Conservation (phyloP, 2,888 invertebrate genomes). For the Drosophila colorata region DNA sequence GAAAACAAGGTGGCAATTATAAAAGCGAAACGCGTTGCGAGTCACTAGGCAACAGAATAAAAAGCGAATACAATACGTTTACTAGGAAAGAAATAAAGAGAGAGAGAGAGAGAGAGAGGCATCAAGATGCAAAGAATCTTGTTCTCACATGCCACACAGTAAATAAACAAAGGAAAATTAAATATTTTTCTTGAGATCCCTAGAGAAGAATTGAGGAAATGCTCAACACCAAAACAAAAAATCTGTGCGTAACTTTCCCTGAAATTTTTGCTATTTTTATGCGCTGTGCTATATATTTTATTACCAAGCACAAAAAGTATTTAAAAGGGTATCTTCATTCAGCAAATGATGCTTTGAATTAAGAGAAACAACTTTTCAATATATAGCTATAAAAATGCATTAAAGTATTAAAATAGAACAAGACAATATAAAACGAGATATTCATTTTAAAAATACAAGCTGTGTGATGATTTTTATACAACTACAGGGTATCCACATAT, state of each 20-base stretch:
- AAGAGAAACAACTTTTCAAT: too few species aligned
- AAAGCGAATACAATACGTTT: constrained; percentile 8
- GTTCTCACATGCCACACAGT: constrained; percentile 39
- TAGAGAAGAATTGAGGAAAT: constrained; percentile 17
- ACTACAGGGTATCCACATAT: constrained; percentile 17
- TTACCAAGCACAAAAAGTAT: constrained; percentile 1
- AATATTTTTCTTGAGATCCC: constrained; percentile 35
- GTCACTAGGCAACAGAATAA: constrained; percentile 34
- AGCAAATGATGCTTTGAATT: too few species aligned
- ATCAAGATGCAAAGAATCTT: constrained; percentile 17
- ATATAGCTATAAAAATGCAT: too few species aligned
- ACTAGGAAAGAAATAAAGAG: constrained; percentile 10
- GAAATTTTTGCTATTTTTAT: constrained; percentile 53
- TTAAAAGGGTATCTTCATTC: background rate
- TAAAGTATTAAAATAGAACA: background rate
- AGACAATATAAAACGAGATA: background rate
- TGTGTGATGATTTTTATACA: background rate
- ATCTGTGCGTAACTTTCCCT: constrained; percentile 35
- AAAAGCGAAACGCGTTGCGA: constrained; percentile 57
- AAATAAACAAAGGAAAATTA: constrained; percentile 55
- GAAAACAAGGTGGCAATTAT: constrained; percentile 77
- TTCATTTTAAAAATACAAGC: background rate
- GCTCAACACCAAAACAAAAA: constrained; percentile 10
- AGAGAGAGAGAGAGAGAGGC: constrained; percentile 3
- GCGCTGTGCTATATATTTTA: constrained; percentile 6